phyloP scores from a whole-genome alignment of 1,140 invertebrate genomes.

The Bursaphelenchus mucronatus region DNA sequence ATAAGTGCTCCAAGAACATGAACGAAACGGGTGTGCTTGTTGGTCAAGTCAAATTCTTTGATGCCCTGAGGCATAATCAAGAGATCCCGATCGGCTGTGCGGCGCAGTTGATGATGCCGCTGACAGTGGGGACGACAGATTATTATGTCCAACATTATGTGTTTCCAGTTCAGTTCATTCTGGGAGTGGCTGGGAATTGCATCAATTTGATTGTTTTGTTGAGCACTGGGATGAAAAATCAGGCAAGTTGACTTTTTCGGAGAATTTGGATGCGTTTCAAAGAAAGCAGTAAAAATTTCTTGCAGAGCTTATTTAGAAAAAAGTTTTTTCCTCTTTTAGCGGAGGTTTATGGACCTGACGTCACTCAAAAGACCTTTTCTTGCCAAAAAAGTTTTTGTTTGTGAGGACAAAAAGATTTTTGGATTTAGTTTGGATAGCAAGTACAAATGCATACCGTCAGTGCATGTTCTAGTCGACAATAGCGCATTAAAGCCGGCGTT shows the following conservation, averaged over 20 bases:
- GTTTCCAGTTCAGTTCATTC: conserved; percentile 49
- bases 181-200: conserved; percentile 47
- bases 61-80: too few relatives aligned
- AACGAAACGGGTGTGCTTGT: too few relatives aligned
- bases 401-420: too few relatives aligned
- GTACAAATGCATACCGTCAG: too few relatives aligned
- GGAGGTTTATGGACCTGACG: not conserved
- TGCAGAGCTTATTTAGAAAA: too few relatives aligned
- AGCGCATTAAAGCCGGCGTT: too few relatives aligned
- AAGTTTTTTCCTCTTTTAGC: not conserved
- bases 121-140: conserved; percentile 30
- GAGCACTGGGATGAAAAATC: conserved; percentile 51
- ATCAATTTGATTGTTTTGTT: conserved; percentile 48
- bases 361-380: too few relatives aligned
- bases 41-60: too few relatives aligned
- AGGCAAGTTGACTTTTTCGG: conserved; percentile 23
- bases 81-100: not conserved
- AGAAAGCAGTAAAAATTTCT: not conserved
- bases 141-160: conserved; percentile 49
- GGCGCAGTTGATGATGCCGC: conserved; percentile 8
- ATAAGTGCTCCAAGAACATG: too few relatives aligned
- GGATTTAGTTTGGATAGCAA: too few relatives aligned
- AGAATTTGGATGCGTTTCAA: conserved; percentile 1
- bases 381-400: too few relatives aligned
- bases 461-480: too few relatives aligned